A percentile compares a stretch with the other conserved stretches of the same genome.
Evolutionary conservation across 1,140 invertebrate genomes (phyloP).

Genomic region (Lepidostoma basale): DNA sequence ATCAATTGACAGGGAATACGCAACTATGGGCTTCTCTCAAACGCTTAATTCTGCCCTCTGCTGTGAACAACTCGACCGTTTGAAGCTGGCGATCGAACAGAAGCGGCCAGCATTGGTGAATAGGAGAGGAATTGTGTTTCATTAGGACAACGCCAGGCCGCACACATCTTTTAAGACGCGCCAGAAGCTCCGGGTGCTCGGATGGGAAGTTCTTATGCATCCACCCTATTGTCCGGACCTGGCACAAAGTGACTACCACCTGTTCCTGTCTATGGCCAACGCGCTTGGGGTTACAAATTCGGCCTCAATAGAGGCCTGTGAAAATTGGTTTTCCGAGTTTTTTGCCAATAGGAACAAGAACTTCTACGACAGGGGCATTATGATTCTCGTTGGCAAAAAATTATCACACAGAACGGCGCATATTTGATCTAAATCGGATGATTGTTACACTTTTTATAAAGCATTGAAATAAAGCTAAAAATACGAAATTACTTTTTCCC

Average conservation of each 20-base stretch:
- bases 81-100: background rate
- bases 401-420: too few species aligned
- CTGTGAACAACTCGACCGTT: background rate
- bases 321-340: conserved; percentile 5
- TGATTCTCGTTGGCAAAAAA: too few species aligned
- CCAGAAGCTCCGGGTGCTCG: conserved; percentile 3
- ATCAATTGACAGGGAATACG: too few species aligned
- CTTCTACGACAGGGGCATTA: conserved; percentile 6
- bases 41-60: background rate
- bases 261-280: conserved; percentile 11
- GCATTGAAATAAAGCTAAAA: conserved; percentile 12
- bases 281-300: conserved; percentile 8
- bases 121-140: conserved; percentile 9
- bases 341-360: background rate
- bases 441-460: conserved; percentile 12
- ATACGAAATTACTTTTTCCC: conserved; percentile 8
- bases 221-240: conserved; percentile 1
- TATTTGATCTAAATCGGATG: too few species aligned
- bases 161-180: conserved; percentile 3
- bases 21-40: too few species aligned
- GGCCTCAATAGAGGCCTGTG: conserved; percentile 2
- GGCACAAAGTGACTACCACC: conserved; percentile 7
- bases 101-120: conserved; percentile 12
- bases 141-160: conserved; percentile 2
- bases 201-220: conserved; percentile 9